Evolutionary conservation across 1,140 invertebrate species (phyloP).

Genomic region (Drosophila funebris): DNA sequence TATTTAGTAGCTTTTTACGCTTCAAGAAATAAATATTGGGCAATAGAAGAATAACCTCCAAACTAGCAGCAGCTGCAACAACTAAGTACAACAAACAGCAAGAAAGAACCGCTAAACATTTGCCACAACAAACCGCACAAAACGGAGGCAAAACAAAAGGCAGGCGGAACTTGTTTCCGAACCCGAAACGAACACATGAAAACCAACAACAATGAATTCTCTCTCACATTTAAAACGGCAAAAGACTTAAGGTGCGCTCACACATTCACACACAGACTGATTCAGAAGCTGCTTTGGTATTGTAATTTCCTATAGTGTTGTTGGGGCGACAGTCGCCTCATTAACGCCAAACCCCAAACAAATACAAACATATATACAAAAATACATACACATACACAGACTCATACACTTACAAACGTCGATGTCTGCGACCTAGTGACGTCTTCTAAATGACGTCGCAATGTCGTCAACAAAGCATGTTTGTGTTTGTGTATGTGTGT

Average conservation of each 20-base stretch:
- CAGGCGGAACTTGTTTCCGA: conserved; percentile 59
- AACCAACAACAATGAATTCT: conserved; percentile 29
- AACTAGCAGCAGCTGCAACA: conserved; percentile 29
- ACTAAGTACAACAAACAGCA: conserved; percentile 13
- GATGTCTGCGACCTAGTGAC: conserved; percentile 42
- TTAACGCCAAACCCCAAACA: conserved; percentile 37
- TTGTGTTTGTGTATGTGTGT: background rate
- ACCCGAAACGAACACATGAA: conserved; percentile 12
- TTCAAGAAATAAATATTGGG: conserved; percentile 56
- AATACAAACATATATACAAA: background rate
- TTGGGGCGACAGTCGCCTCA: conserved; percentile 19
- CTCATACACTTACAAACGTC: background rate
- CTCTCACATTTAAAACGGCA: conserved; percentile 71
- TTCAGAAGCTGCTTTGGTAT: conserved; percentile 17
- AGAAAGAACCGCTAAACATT: conserved; percentile 59
- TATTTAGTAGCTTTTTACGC: conserved; percentile 39
- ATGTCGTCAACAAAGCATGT: conserved; percentile 10
- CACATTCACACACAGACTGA: conserved; percentile 5
- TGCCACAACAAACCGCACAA: conserved; percentile 33
- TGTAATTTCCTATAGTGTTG: conserved; percentile 23
- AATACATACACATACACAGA: background rate
- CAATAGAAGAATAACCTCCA: conserved; percentile 64
- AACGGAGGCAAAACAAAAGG: conserved; percentile 27
- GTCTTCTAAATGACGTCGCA: conserved; percentile 37
- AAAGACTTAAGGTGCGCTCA: conserved; percentile 38